Base-by-base conservation (phyloP, 2,888 invertebrate species). In the Zeuzera pyrina region DNA sequence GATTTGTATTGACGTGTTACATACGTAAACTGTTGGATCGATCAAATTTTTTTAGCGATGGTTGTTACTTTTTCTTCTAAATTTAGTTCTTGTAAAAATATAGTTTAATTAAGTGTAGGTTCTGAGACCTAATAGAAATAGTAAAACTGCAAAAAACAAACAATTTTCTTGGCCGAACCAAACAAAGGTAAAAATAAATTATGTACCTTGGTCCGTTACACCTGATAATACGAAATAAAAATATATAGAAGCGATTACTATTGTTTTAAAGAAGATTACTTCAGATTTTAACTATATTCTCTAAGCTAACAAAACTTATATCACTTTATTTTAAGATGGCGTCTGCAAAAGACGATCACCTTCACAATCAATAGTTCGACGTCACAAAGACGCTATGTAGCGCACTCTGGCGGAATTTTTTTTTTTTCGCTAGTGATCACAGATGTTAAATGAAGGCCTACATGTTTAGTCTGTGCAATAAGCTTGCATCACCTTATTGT, bases 171-270 rank as follows among this genome's bases (percentile, higher is more conserved):
- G 55, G 54, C 46, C 48, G 52, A 52, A 61, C 61, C 54, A 64
- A n/a, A 59, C 61, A 71, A 67, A 57, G 60, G 49, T 49, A 63
- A 86, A n/a, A 86, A 86, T 85, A 84, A 62, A 55, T 49, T 57
- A n/a, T 83, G 71, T 87, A 91, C 91, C 89, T 90, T 89, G 90
- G 91, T 91, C 88, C 90, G 90, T 90, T 88, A 89, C 87, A 87
- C 87, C 88, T 87, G 87, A 86, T 88, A 85, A 78, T 53, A 64
- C 52, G 46, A 53, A 64, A 62, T 65, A 58, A 67, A 68, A 72
- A 57, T 66, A 65, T 55, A 56, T 69, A 67, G 73, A 64, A 66
- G 62, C 64, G 62, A 72, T 70, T 64, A 51, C 61, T 69, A 68
- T 59, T 60, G 62, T 64, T 65, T 59, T 63, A 67, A 59, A 53